These are phyloP conservation scores for Halictus quadricinctus DNA, from an alignment of 2,888 invertebrate species.

Conservation along the genomic window DNA sequence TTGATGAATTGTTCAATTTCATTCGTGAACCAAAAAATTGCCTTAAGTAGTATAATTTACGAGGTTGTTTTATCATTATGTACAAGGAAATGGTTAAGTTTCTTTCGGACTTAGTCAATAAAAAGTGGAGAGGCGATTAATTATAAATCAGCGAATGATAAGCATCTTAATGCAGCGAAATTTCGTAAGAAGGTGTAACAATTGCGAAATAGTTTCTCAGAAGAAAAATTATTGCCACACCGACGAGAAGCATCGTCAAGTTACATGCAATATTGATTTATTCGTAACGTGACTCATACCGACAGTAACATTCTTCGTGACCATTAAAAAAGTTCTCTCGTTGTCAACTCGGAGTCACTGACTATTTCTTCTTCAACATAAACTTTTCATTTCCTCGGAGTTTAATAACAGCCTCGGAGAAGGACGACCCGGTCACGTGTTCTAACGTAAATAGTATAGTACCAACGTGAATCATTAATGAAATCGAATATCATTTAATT, in stretches of 20 bases:
- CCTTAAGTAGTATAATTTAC: neutral
- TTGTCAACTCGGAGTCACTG: neutral
- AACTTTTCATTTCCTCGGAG: neutral
- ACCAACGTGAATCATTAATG: neutral
- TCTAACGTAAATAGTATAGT: neutral
- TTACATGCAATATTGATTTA: constrained; percentile 60
- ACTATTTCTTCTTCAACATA: neutral
- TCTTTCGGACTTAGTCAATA: neutral
- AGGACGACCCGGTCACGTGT: neutral
- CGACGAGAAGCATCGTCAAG: constrained; percentile 51
- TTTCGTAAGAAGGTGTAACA: neutral
- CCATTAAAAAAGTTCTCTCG: constrained; percentile 8
- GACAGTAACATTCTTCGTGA: constrained; percentile 39
- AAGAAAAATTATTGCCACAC: neutral
- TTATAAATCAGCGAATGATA: neutral
- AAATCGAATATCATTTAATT: constrained; percentile 2
- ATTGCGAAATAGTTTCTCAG: neutral
- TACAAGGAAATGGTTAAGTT: neutral
- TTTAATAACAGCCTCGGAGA: neutral
- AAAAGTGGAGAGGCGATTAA: neutral
- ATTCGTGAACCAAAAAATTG: too few relatives aligned
- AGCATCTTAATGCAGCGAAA: neutral
- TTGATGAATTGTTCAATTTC: too few relatives aligned
- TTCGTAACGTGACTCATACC: constrained; percentile 50
- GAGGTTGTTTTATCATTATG: neutral